These are phyloP conservation scores for Lomographa bimaculata DNA, from an alignment of 2,888 invertebrate genomes.

Conservation along the genomic window DNA sequence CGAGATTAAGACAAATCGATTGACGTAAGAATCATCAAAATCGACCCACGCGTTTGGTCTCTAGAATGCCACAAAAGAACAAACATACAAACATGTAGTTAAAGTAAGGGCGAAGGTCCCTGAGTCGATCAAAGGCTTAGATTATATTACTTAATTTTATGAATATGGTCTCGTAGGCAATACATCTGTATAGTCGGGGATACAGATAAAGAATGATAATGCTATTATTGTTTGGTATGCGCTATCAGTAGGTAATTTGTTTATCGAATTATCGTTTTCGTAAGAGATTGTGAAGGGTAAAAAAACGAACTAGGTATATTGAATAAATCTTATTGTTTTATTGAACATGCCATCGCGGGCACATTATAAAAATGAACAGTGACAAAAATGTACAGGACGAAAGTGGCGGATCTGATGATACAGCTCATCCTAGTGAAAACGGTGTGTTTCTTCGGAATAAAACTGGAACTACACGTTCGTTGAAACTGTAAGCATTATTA, in stretches of 20 bases:
- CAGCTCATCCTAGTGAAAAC: slow-evolving; percentile 1
- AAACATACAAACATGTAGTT: no score
- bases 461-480: slow-evolving; percentile 6
- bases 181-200: slow-evolving; percentile 12
- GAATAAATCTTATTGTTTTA: slow-evolving; percentile 3
- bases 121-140: no score
- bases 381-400: slow-evolving; percentile 4
- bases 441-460: slow-evolving; percentile 8
- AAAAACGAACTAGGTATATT: slow-evolving; percentile 5
- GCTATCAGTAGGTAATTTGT: slow-evolving; percentile 16
- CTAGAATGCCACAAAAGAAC: no score
- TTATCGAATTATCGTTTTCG: slow-evolving; percentile 24
- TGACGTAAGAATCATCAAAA: no score
- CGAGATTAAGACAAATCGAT: no score
- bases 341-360: slow-evolving; percentile 15
- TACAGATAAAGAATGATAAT: slow-evolving; percentile 12
- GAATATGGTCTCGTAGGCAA: no score
- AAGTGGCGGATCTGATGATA: slow-evolving; percentile 11
- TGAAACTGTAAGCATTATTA: slow-evolving; percentile 7
- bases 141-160: no score
- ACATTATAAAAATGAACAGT: slow-evolving; percentile 3
- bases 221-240: slow-evolving; percentile 4
- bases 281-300: slow-evolving; percentile 20
- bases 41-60: no score
- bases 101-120: no score